These are phyloP conservation scores for Aurelia aurita complex sp. Pacific DNA, from an alignment of 30 jellyfish, hydroid and myxozoan species.

Conservation along the genomic window DNA sequence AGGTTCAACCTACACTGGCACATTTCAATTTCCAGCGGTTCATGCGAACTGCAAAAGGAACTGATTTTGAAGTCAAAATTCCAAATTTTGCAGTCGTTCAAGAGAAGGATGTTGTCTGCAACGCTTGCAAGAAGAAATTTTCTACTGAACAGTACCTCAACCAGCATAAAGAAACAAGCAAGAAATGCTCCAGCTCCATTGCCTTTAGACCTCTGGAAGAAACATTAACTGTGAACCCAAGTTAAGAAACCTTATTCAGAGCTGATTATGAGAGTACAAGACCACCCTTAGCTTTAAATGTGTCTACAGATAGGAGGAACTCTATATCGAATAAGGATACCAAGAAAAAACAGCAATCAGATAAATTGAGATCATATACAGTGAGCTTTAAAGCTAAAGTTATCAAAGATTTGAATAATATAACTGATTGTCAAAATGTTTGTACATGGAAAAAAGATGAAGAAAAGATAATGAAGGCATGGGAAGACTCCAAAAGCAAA, in stretches of 20 bases:
- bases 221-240: background rate
- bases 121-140: background rate
- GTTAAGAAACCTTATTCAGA: background rate
- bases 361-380: constrained; percentile 12
- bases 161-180: constrained; percentile 1
- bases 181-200: constrained; percentile 6
- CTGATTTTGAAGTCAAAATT: no score
- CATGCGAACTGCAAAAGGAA: no score
- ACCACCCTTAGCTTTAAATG: no score
- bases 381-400: constrained; percentile 2
- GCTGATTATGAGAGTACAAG: background rate
- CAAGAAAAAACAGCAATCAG: constrained; percentile 29
- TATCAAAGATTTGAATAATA: constrained; percentile 1
- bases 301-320: background rate
- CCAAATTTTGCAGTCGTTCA: background rate
- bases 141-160: constrained; percentile 9
- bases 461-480: constrained; percentile 6
- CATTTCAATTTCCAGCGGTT: no score
- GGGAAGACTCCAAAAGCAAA: constrained; percentile 13
- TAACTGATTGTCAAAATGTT: background rate
- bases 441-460: constrained; percentile 19
- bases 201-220: constrained; percentile 5
- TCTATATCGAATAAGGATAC: background rate
- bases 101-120: constrained; percentile 3
- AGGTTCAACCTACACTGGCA: no score